Percentiles rank a stretch among this genome's conserved stretches.
Evolutionary conservation across 2,797 vertebrate species (phyloP).

Genomic region (Limosa lapponica): DNA sequence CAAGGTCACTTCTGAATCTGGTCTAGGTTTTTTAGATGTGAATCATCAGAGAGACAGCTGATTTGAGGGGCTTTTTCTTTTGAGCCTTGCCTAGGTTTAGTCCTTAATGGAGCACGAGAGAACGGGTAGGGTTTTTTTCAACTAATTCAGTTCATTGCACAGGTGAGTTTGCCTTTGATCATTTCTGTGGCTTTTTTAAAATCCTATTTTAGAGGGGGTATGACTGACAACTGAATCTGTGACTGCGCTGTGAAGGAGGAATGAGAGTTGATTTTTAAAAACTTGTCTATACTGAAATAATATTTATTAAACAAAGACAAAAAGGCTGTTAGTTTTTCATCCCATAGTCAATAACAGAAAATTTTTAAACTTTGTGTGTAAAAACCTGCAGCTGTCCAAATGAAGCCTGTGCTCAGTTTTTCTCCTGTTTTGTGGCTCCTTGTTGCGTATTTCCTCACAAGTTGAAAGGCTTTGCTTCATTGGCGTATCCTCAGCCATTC

Average conservation of each 20-base stretch:
- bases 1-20: neutral
- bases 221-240: neutral
- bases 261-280: neutral
- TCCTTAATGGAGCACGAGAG: neutral
- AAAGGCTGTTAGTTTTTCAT: neutral
- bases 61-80: neutral
- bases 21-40: neutral
- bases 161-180: neutral
- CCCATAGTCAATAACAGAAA: neutral
- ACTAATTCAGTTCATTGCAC: neutral
- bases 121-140: neutral
- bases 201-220: neutral
- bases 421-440: neutral
- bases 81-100: neutral
- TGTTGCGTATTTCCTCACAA: neutral
- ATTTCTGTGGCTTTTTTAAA: neutral
- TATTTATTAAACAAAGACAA: neutral
- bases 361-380: neutral
- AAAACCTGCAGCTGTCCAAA: neutral
- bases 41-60: neutral
- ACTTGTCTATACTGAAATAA: neutral
- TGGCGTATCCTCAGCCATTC: neutral
- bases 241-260: neutral
- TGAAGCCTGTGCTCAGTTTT: neutral
- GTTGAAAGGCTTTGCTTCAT: neutral